Percentiles rank a stretch among this genome's conserved stretches.
Conservation (phyloP, 2,888 invertebrate species). For the Microctonus hyperodae region DNA sequence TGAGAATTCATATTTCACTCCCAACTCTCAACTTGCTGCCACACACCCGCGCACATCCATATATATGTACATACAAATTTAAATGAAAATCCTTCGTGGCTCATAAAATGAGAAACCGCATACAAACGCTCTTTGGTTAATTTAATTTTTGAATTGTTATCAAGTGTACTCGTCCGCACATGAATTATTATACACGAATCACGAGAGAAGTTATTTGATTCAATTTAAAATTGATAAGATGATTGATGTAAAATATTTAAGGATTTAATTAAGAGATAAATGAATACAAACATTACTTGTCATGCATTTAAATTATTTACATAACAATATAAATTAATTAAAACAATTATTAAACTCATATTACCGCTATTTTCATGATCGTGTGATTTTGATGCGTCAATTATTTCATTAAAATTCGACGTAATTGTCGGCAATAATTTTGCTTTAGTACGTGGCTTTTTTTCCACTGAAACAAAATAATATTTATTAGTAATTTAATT, state of each 20-base stretch:
- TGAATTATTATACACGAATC: slow-evolving; percentile 1
- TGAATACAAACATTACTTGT: not conserved
- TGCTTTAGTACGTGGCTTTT: slow-evolving; percentile 48
- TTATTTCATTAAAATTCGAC: slow-evolving; percentile 51
- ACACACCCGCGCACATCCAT: slow-evolving; percentile 31
- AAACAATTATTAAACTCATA: slow-evolving; percentile 1
- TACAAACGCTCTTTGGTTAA: slow-evolving; percentile 16
- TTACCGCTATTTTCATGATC: slow-evolving; percentile 50
- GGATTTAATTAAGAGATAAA: not conserved
- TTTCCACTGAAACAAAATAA: slow-evolving; percentile 48
- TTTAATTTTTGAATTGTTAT: slow-evolving; percentile 33
- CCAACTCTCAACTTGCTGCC: slow-evolving; percentile 18
- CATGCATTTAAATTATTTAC: too few relatives aligned
- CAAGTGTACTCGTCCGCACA: too few relatives aligned
- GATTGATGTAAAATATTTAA: not conserved
- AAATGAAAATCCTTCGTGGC: slow-evolving; percentile 6
- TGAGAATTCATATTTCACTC: slow-evolving; percentile 27
- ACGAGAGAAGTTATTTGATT: not conserved
- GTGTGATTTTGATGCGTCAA: slow-evolving; percentile 52
- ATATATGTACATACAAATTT: too few relatives aligned
- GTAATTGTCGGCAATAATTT: slow-evolving; percentile 48
- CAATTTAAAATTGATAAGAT: not conserved
- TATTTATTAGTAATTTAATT: slow-evolving; percentile 10
- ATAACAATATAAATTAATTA: too few relatives aligned
- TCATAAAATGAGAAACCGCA: slow-evolving; percentile 6